These are phyloP conservation scores for Hylaeus anthracinus DNA, from an alignment of 1,140 invertebrate genomes.

Conservation along the genomic window DNA sequence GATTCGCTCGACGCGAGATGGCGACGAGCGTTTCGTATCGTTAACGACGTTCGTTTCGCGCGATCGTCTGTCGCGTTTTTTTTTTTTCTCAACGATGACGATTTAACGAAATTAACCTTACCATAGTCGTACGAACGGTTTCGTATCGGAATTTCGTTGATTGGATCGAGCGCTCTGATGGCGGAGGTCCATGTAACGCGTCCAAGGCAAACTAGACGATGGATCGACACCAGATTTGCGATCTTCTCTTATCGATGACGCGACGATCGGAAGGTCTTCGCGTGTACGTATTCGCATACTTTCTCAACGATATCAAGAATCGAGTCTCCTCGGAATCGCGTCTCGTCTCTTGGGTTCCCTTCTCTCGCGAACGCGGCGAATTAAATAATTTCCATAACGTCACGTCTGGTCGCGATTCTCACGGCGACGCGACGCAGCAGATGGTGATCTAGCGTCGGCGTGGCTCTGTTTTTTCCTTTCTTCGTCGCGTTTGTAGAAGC, in stretches of 20 bases:
- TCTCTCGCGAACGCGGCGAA: background rate
- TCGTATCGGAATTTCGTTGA: background rate
- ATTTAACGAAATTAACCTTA: background rate
- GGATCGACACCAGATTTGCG: background rate
- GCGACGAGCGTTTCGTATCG: conserved; percentile 25
- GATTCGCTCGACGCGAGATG: conserved; percentile 13
- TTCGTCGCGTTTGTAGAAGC: conserved; percentile 15
- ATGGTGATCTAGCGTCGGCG: conserved; percentile 9
- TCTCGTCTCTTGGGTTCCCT: background rate
- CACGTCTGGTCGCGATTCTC: conserved; percentile 4
- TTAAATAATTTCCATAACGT: conserved; percentile 33
- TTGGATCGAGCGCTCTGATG: too few species aligned
- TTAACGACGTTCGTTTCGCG: conserved; percentile 49
- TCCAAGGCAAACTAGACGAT: conserved; percentile 1
- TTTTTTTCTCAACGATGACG: background rate
- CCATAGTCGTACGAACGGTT: too few species aligned
- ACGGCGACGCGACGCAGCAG: conserved; percentile 1
- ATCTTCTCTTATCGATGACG: background rate
- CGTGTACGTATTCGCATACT: background rate
- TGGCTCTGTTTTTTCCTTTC: background rate
- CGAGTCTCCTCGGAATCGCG: background rate
- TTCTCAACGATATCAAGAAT: too few species aligned
- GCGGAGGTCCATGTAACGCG: background rate
- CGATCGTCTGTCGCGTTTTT: conserved; percentile 25
- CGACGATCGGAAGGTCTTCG: background rate